Evolutionary conservation across 2,888 invertebrate species (phyloP).

Genomic region (Leucoma salicis): DNA sequence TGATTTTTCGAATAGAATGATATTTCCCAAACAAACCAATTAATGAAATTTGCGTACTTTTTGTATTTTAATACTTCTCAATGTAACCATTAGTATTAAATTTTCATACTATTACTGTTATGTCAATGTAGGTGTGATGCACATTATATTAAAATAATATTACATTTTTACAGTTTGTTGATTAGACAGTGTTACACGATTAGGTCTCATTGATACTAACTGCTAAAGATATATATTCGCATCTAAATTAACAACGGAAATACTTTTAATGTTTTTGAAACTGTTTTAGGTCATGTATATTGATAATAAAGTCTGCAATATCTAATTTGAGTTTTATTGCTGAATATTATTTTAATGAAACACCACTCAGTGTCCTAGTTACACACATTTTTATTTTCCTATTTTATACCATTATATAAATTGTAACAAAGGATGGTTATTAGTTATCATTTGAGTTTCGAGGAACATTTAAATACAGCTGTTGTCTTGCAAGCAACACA

Average conservation of each 20-base stretch:
- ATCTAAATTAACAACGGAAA: conserved; percentile 26
- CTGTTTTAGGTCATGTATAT: conserved; percentile 58
- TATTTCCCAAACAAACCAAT: conserved; percentile 8
- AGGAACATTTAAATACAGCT: conserved; percentile 74
- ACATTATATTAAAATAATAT: conserved; percentile 39
- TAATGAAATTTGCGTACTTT: conserved; percentile 42
- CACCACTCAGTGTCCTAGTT: conserved; percentile 68
- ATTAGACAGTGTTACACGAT: conserved; percentile 19
- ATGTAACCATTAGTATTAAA: conserved; percentile 24
- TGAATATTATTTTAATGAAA: conserved; percentile 51
- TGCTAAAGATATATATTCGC: conserved; percentile 18
- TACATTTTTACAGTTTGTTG: conserved; percentile 25
- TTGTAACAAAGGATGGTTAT: conserved; percentile 77
- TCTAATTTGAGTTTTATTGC: conserved; percentile 6
- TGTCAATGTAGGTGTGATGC: conserved; percentile 51
- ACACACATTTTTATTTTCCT: conserved; percentile 78
- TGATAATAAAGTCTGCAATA: conserved; percentile 63
- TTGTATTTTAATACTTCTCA: conserved; percentile 34
- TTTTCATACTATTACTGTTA: conserved; percentile 33
- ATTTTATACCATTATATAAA: conserved; percentile 77
- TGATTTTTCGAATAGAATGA: conserved; percentile 62
- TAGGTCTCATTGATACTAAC: conserved; percentile 14
- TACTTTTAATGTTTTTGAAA: conserved; percentile 39
- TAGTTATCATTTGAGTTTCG: conserved; percentile 54
- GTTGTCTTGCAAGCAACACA: conserved; percentile 67